Conservation (phyloP, 2,113 vertebrate species). For the Solenodon paradoxus region DNA sequence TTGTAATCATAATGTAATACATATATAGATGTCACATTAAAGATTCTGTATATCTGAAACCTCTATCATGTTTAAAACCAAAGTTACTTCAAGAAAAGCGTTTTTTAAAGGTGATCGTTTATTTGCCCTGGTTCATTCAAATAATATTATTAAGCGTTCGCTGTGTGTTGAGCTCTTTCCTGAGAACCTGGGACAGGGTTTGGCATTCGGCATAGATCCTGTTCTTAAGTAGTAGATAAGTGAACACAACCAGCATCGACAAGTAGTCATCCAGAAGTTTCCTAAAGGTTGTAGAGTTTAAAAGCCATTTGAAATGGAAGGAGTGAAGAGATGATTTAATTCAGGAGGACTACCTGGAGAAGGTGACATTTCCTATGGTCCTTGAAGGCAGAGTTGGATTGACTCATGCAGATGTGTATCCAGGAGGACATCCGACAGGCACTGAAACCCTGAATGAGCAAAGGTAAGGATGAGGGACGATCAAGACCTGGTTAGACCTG, state of each 20-base stretch:
- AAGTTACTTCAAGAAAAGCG: no score
- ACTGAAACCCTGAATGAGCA: accelerated
- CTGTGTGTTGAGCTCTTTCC: neutral
- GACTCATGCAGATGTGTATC: no score
- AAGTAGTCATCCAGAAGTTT: accelerated
- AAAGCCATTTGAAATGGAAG: accelerated
- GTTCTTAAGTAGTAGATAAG: neutral
- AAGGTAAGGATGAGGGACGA: neutral
- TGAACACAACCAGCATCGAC: neutral
- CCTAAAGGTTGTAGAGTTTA: neutral
- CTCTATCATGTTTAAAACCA: no score
- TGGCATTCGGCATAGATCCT: neutral
- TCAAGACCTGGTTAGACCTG: no score
- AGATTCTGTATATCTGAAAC: no score
- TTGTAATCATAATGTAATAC: no score
- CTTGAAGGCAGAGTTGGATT: neutral
- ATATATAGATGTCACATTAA: no score
- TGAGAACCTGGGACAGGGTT: neutral
- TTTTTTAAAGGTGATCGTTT: neutral
- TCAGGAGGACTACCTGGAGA: neutral
- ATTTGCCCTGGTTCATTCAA: neutral
- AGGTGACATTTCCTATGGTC: neutral
- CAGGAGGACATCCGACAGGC: neutral
- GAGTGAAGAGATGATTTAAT: neutral
- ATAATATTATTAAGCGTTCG: neutral